phyloP scores from a whole-genome alignment of 92 coral and sea anemone species.

The Epizoanthus ramosus region DNA sequence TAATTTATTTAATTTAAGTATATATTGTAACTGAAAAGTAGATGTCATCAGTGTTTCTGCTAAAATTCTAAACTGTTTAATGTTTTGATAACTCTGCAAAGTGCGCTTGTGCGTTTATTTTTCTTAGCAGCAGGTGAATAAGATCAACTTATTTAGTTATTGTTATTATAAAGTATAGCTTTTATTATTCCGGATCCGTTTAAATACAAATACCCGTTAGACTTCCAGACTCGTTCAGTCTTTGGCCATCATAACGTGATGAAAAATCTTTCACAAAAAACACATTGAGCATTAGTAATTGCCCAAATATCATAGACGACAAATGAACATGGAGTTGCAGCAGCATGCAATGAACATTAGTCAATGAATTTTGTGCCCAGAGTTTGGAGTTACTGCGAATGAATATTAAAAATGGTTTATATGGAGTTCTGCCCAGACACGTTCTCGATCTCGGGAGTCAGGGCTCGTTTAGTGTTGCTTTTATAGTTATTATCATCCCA shows the following conservation, averaged over 20 bases:
- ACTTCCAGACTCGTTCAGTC: not conserved
- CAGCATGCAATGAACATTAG: too few species aligned
- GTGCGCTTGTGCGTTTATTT: conserved; percentile 19
- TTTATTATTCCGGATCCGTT: not conserved
- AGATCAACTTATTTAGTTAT: not conserved
- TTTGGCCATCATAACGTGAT: not conserved
- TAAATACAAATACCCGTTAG: not conserved
- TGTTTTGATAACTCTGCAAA: too few species aligned
- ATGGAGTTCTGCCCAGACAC: too few species aligned
- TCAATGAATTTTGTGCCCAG: too few species aligned
- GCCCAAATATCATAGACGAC: too few species aligned
- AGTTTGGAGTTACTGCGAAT: too few species aligned
- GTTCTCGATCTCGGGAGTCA: too few species aligned
- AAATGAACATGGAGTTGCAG: too few species aligned
- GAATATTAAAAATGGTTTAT: too few species aligned
- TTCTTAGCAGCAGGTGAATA: conserved; percentile 7
- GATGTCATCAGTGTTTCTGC: not conserved
- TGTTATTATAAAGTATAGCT: not conserved
- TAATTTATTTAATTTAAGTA: not conserved
- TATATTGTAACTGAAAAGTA: not conserved
- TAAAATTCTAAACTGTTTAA: not conserved
- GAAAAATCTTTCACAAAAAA: not conserved
- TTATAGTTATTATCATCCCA: not conserved
- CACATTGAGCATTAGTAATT: too few species aligned
- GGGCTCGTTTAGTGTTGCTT: too few species aligned